phyloP scores from a whole-genome alignment of 2,888 invertebrate genomes.

The Micropterix aruncella region DNA sequence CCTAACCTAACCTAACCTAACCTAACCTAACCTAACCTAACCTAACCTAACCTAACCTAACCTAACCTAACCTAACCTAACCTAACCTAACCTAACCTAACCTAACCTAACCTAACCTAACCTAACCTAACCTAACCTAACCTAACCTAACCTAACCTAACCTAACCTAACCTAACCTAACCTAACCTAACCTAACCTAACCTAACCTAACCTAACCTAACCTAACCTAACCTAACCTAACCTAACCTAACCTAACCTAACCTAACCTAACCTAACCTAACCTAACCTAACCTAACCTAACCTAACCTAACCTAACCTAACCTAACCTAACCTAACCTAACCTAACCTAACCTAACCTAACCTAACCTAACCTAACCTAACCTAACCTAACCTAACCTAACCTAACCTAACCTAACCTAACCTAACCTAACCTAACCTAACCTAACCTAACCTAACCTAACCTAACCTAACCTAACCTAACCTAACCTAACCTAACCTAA shows the following conservation, averaged over 20 bases:
- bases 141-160: conserved; percentile 1
- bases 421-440: conserved; percentile 12
- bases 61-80: conserved; percentile 2
- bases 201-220: conserved; percentile 8
- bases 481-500: conserved; percentile 12
- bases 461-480: conserved; percentile 10
- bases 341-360: conserved; percentile 13
- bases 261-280: conserved; percentile 11
- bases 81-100: too few species aligned
- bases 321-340: conserved; percentile 12
- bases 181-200: conserved; percentile 1
- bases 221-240: conserved; percentile 10
- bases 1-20: too few species aligned
- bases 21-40: conserved; percentile 9
- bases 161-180: conserved; percentile 1
- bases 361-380: conserved; percentile 11
- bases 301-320: conserved; percentile 10
- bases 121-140: background rate
- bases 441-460: conserved; percentile 8
- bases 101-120: background rate
- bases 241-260: conserved; percentile 9
- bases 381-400: conserved; percentile 12
- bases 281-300: conserved; percentile 6
- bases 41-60: conserved; percentile 4
- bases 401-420: conserved; percentile 10